These are phyloP conservation scores for Myathropa florea DNA, from an alignment of 2,888 invertebrate species.

Conservation along the genomic window DNA sequence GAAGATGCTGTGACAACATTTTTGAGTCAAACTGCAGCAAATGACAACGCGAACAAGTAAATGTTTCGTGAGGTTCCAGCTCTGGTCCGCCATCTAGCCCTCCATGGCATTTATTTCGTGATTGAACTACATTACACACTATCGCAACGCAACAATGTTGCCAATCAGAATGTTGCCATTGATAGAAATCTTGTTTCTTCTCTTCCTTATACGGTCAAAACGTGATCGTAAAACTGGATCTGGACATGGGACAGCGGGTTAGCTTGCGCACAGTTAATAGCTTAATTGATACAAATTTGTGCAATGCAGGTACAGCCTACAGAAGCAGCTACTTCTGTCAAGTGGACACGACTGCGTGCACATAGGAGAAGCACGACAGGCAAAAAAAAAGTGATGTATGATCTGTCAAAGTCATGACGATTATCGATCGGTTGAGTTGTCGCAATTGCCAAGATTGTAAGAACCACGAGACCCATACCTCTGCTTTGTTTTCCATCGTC, in stretches of 20 bases:
- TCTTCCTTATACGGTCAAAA: conserved; percentile 53
- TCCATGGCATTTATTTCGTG: conserved; percentile 14
- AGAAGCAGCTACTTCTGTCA: conserved; percentile 46
- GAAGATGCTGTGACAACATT: neutral
- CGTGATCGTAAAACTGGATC: conserved; percentile 61
- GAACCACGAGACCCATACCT: neutral
- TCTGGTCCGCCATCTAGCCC: neutral
- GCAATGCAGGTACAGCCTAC: conserved; percentile 43
- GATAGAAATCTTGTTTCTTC: conserved; percentile 37
- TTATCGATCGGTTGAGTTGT: conserved; percentile 68
- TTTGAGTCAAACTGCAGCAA: neutral
- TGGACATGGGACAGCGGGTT: conserved; percentile 11
- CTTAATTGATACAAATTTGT: conserved; percentile 70
- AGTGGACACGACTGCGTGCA: conserved; percentile 4
- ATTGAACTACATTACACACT: conserved; percentile 22
- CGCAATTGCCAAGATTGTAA: conserved; percentile 6
- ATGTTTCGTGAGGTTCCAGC: neutral
- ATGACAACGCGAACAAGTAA: neutral
- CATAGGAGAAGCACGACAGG: neutral
- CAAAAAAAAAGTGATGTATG: conserved; percentile 67
- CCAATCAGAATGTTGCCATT: conserved; percentile 40
- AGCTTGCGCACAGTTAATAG: conserved; percentile 55
- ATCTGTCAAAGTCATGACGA: conserved; percentile 70
- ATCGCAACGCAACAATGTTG: conserved; percentile 53
- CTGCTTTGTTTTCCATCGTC: neutral